phyloP scores from a whole-genome alignment of 2,888 invertebrate species.

The Baronia brevicornis region DNA sequence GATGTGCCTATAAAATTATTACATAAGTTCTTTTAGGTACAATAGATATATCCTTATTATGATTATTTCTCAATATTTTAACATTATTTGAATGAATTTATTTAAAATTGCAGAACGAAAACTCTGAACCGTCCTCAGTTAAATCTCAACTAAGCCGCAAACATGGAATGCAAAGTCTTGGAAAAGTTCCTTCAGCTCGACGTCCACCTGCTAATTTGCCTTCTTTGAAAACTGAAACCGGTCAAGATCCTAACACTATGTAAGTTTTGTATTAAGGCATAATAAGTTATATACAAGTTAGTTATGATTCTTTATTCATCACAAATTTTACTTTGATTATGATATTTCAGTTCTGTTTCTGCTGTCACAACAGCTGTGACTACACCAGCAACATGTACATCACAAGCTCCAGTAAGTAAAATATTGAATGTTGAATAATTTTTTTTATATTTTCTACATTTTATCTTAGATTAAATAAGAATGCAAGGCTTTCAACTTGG shows the following conservation, averaged over 20 bases:
- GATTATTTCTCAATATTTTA: slow-evolving; percentile 4
- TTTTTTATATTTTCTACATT: no score
- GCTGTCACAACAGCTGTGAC: slow-evolving; percentile 60
- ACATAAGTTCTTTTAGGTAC: no score
- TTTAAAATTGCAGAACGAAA: slow-evolving; percentile 84
- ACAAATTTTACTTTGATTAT: slow-evolving; percentile 13
- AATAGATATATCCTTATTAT: no score
- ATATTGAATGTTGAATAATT: no score
- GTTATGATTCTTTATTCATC: slow-evolving; percentile 1
- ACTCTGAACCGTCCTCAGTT: slow-evolving; percentile 90
- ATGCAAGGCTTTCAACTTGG: no score
- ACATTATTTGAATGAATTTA: no score
- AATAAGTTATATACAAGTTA: slow-evolving; percentile 3
- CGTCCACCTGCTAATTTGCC: slow-evolving; percentile 99
- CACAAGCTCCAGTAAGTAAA: slow-evolving; percentile 62
- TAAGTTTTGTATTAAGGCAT: slow-evolving; percentile 31
- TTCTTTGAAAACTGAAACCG: slow-evolving; percentile 96
- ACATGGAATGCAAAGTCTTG: slow-evolving; percentile 99
- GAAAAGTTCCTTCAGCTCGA: slow-evolving; percentile 98
- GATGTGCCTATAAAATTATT: no score
- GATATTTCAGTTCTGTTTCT: slow-evolving; percentile 57
- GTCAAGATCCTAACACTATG: slow-evolving; percentile 68
- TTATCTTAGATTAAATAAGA: no score
- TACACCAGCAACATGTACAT: slow-evolving; percentile 66
- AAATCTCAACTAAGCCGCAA: slow-evolving; percentile 94